Conservation (phyloP, 2,888 invertebrate genomes). For the Micoletzkya japonica region DNA sequence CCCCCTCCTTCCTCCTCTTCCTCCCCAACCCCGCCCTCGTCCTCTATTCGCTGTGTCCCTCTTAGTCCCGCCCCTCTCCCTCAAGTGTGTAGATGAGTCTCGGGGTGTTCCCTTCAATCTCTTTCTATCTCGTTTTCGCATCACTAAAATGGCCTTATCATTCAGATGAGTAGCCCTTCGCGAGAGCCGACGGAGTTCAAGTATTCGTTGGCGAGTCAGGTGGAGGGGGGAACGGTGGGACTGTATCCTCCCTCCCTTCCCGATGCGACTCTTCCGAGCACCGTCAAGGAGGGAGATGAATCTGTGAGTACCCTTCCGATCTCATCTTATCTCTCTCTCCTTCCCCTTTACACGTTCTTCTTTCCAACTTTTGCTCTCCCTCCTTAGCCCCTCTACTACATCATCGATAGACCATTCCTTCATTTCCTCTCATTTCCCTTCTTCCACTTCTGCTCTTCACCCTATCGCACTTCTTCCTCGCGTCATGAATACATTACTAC, state of each 20-base stretch:
- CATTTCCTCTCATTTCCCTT: conserved; percentile 4
- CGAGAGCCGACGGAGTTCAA: too few relatives aligned
- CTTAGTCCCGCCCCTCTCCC: background rate
- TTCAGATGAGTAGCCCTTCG: background rate
- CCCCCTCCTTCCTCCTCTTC: background rate
- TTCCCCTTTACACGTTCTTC: too few relatives aligned
- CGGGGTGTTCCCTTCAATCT: background rate
- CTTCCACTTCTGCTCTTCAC: background rate
- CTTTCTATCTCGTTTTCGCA: background rate
- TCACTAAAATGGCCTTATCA: background rate
- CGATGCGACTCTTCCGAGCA: too few relatives aligned
- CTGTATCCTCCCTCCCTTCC: too few relatives aligned
- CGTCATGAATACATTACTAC: background rate
- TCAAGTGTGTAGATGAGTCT: background rate
- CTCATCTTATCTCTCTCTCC: too few relatives aligned
- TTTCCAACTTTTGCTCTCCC: background rate
- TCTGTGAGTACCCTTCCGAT: too few relatives aligned
- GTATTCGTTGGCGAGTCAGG: too few relatives aligned
- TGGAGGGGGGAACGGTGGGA: too few relatives aligned
- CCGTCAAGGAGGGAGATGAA: too few relatives aligned
- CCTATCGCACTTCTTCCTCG: background rate
- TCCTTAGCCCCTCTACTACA: background rate
- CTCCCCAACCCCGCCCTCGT: background rate
- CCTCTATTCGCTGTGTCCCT: background rate
- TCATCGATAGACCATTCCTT: conserved; percentile 17